Base-by-base conservation (phyloP, 2,113 vertebrate genomes). In the Pachypanchax playfairii region DNA sequence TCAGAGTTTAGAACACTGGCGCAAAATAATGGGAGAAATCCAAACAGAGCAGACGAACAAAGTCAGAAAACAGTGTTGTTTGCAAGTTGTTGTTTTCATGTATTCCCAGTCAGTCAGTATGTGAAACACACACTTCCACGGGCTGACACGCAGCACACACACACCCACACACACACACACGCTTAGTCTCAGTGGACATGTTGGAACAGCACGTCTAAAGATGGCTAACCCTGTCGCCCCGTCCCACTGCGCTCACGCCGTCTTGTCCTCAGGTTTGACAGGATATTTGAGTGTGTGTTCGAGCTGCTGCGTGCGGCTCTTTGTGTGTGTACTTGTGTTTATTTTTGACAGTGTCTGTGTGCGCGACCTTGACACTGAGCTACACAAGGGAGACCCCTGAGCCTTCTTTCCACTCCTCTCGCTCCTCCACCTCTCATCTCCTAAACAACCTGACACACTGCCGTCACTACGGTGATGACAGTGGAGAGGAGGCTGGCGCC, bases 181-280 rank as follows among this genome's bases (percentile, higher is more conserved):
- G 65, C 77, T 52, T 52, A 36, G 57, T 82, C 86, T 89, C 84
- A 42, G 76, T 41, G 87, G 89, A 87, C 88, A 82, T 90, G 89
- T 91, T 73, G 65, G 70, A 90, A 82, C 84, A 88, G 78, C 81
- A 86, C 82, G 64, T 88, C 85, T 86, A 77, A 87, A 89, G 86
- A 90, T 76, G 88, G 75, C 78, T 89, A 90, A 92, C 91, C 91
- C 89, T 89, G 86, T 90, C 82, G 75, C 84, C 83, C 83, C 72
- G 77, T 79, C 83, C 87, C 80, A 80, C 44, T 75, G 77, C 26
- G 39, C 79, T 83, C 83, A 79, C 73, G 83, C 88, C 46, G 48
- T 83, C 83, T 84, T 80, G 83, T 88, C 84, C 85, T 82, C 85
- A 77, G 85, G 80, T 89, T 87, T 92, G 91, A 91, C 91, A 90